Conservation (phyloP, 2,797 vertebrate species). For the Simalia tracyae region DNA sequence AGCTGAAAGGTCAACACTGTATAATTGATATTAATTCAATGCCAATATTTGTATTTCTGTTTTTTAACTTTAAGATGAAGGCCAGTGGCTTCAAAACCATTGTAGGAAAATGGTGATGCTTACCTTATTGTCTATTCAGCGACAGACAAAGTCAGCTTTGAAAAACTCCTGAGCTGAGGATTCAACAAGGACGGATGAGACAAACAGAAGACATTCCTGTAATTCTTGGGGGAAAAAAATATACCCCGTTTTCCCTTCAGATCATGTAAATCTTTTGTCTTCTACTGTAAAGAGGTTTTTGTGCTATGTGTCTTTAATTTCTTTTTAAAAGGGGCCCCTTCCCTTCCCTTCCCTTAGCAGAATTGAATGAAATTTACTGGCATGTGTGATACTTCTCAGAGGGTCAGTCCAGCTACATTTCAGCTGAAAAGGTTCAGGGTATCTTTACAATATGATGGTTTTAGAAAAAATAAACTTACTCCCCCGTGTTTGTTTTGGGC, state of each 20-base stretch:
- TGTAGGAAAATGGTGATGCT: conserved; percentile 97
- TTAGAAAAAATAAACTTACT: not conserved
- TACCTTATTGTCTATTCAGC: conserved; percentile 98
- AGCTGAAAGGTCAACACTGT: not conserved
- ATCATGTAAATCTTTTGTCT: not conserved
- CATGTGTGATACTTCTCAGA: not conserved
- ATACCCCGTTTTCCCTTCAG: not conserved
- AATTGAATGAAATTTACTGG: not conserved
- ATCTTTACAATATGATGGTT: not conserved
- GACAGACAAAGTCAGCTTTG: conserved; percentile 96
- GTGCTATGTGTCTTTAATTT: not conserved
- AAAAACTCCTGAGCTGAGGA: conserved; percentile 95
- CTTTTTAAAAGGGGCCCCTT: too few species aligned
- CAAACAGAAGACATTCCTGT: conserved; percentile 97
- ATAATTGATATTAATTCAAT: not conserved
- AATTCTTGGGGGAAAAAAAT: conserved; percentile 98
- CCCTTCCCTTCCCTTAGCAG: not conserved
- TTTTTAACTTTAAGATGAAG: conserved; percentile 81
- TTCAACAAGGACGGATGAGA: conserved; percentile 91
- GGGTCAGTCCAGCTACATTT: not conserved
- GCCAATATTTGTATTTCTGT: not conserved
- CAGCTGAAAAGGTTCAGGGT: not conserved
- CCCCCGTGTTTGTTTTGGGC: not conserved
- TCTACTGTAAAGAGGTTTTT: not conserved
- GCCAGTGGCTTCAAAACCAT: conserved; percentile 92